Base-by-base conservation (phyloP, 2,888 invertebrate genomes). In the Brachyptera risi region DNA sequence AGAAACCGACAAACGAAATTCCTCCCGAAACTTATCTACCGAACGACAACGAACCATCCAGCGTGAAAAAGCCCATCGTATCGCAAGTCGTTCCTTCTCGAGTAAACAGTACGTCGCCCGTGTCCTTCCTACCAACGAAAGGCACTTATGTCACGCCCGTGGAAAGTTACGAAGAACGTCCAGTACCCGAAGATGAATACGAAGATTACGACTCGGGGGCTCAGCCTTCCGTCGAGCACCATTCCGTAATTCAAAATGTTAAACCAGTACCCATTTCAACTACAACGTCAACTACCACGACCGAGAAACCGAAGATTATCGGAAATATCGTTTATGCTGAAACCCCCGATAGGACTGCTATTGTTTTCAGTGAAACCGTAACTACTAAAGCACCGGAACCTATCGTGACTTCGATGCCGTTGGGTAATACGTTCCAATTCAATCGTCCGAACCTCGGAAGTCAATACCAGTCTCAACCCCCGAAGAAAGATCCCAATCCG, bases 321-420 rank as follows among this genome's bases (percentile, higher is more conserved):
- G 54, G 54, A 4, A 35, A 31, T 11, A 37, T 54, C 17, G 54
- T 54, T 21, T 54, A 54, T 37, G 54, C 54, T 1, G 54, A 54
- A 37, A 51, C 31, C 15, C 17, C 51, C 13, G 17, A 15, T 1
- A 19, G 24, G 21, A 51, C 27, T 1, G 3, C 50, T 17, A 27
- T 51, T 15, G 50, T 51, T 19, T 51, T 31, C 50, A 51, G 50
- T 19, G n/a, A n/a, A n/a, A n/a, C n/a, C n/a, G 31, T 27, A 17
- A 27, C 50, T 1, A 17, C 58, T 7, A 9, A 9, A 2, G 21
- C 17, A 3, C 42, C 42, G 11, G 3, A 17, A 3, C 7, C 17
- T 4, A 17, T 21, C 3, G 17, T 17, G 42, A n/a, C n/a, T n/a
- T n/a, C n/a, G n/a, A n/a, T n/a, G n/a, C n/a, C n/a, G n/a, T n/a